Evolutionary conservation across 1,140 invertebrate species (phyloP).

Genomic region (Maconellicoccus hirsutus): DNA sequence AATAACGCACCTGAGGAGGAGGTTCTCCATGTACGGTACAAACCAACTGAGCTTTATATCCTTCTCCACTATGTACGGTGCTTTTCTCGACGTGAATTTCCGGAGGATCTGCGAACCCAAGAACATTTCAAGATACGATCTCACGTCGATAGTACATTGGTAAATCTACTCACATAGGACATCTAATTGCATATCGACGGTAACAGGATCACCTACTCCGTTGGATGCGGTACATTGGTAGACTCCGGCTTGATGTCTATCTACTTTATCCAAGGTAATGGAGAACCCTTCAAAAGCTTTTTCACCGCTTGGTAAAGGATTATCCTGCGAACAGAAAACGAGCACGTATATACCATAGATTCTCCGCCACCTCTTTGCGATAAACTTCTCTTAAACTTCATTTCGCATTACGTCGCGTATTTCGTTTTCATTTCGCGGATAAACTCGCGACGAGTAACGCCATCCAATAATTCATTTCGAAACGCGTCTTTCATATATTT

Average conservation of each 20-base stretch:
- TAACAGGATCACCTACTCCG: conserved; percentile 49
- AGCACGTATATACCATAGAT: neutral
- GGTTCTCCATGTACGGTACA: conserved; percentile 62
- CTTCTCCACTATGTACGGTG: conserved; percentile 61
- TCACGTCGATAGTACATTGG: neutral
- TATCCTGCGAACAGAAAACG: conserved; percentile 32
- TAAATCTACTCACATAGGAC: conserved; percentile 39
- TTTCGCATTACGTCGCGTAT: too few species aligned
- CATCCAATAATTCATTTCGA: too few species aligned
- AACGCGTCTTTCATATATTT: too few species aligned
- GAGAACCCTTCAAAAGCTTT: conserved; percentile 44
- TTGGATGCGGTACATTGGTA: conserved; percentile 57
- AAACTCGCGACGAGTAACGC: too few species aligned
- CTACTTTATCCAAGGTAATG: conserved; percentile 49
- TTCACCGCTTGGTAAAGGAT: conserved; percentile 35
- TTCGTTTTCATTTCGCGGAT: too few species aligned
- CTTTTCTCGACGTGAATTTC: conserved; percentile 56
- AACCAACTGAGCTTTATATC: conserved; percentile 54
- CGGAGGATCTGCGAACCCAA: conserved; percentile 42
- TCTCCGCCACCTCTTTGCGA: neutral
- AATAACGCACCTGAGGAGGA: conserved; percentile 46
- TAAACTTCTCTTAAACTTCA: neutral
- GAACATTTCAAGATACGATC: neutral
- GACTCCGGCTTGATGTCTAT: conserved; percentile 49
- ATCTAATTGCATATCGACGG: conserved; percentile 39